These are phyloP conservation scores for Podocnemis expansa DNA, from an alignment of 2,113 vertebrate genomes.

Conservation along the genomic window DNA sequence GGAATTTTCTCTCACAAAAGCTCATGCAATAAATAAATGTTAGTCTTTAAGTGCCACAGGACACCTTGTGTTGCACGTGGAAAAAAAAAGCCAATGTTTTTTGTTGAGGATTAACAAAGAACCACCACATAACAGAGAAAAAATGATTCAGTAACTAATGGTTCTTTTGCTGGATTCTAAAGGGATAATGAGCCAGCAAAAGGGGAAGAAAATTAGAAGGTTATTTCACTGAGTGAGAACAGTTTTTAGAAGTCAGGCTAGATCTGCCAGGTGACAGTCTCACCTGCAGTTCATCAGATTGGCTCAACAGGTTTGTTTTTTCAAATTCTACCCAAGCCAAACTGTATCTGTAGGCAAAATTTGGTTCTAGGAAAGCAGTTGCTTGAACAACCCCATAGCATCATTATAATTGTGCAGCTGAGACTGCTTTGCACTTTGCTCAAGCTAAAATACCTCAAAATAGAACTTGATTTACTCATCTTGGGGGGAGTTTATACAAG, in stretches of 20 bases:
- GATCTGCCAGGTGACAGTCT: not conserved
- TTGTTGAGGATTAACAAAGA: not conserved
- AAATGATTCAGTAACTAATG: not conserved
- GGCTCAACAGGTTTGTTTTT: not conserved
- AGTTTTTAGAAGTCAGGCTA: rapidly evolving
- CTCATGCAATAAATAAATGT: no score
- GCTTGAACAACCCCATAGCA: not conserved
- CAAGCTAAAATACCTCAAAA: not conserved
- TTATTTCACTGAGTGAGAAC: not conserved
- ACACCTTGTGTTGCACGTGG: no score
- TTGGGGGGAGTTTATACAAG: rapidly evolving
- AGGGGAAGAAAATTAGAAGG: not conserved
- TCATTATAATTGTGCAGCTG: not conserved
- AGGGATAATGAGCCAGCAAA: not conserved
- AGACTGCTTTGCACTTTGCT: not conserved
- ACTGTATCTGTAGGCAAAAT: rapidly evolving
- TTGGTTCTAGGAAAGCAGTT: not conserved
- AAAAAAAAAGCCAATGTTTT: not conserved
- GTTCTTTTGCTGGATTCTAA: not conserved
- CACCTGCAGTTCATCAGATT: not conserved
- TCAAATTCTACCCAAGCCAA: not conserved
- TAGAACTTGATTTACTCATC: not conserved
- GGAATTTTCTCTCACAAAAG: no score
- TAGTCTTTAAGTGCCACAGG: no score
- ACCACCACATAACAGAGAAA: not conserved